Base-by-base conservation (phyloP, 2,113 vertebrate species). In the Charina bottae region DNA sequence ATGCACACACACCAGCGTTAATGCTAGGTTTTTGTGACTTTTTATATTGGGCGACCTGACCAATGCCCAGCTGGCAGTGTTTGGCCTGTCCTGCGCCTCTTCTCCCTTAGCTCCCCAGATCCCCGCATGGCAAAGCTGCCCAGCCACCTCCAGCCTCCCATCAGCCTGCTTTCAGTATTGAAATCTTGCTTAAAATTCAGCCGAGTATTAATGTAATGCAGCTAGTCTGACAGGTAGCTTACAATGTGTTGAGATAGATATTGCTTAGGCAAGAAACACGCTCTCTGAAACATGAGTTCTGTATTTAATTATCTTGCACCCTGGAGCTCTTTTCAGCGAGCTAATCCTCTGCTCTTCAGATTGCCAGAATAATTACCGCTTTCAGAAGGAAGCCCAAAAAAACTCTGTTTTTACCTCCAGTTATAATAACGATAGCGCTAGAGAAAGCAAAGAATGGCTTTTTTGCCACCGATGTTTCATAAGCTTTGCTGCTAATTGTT, bases 391-490 rank as follows among this genome's bases (percentile, higher is more conserved):
- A 92, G 49, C 58, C 72, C 83, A 12, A 21, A 90, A 93, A 28
- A 93, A 91, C 91, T 55, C 2, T 89, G 87, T 37, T 93, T 96
- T 95, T 93, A 95, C n/a, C 55, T 96, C 94, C 91, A 37, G 12
- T 72, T 72, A 85, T 12, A 33, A 86, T 91, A 90, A 23, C 56
- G n/a, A 37, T 24, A 4, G 8, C 6, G 1, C 55, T 7, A 2
- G 46, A 23, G 83, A 11, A 5, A 3, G 89, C 37, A 89, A 0
- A 4, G n/a, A 17, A 4, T 53, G 56, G 3, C 23, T 46, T 60
- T 90, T 60, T 93, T 92, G 78, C 49, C 28, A 19, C 85, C 94
- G 92, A 87, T 53, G 42, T 53, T 93, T 87, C 94, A 6, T 90
- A 87, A 90, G 92, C 93, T n/a, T 59, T 1, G 3, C 23, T n/a